phyloP scores from a whole-genome alignment of 2,797 vertebrate species.

The Crenuchus spilurus region DNA sequence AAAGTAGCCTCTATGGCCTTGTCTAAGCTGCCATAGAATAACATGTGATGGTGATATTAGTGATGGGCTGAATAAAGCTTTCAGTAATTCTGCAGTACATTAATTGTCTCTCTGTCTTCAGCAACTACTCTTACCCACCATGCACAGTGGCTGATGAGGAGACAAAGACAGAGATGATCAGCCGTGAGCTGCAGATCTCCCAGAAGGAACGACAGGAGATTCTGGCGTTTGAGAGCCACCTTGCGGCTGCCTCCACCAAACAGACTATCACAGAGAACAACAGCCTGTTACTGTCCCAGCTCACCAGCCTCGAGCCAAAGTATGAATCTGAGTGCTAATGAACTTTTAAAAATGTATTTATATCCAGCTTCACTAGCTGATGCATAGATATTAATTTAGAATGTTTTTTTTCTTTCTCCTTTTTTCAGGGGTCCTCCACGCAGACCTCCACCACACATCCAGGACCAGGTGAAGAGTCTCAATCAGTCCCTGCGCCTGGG shows the following conservation, averaged over 20 bases:
- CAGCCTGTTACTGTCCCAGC: slow-evolving; percentile 93
- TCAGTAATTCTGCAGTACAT: too few relatives aligned
- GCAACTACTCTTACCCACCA: slow-evolving; percentile 94
- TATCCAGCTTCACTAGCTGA: too few relatives aligned
- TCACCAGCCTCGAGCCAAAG: slow-evolving; percentile 97
- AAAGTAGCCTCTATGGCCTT: too few relatives aligned
- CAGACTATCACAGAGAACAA: slow-evolving; percentile 98
- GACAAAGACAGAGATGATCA: slow-evolving; percentile 93
- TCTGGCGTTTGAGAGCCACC: slow-evolving; percentile 94
- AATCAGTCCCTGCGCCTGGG: slow-evolving; percentile 95
- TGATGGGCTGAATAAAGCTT: too few relatives aligned
- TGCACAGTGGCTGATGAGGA: slow-evolving; percentile 96
- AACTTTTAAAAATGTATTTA: too few relatives aligned
- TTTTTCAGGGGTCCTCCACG: slow-evolving; percentile 89
- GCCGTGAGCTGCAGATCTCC: slow-evolving; percentile 91
- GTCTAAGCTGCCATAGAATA: too few relatives aligned
- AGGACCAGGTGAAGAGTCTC: slow-evolving; percentile 93
- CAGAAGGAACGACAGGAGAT: slow-evolving; percentile 98
- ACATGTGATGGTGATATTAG: too few relatives aligned
- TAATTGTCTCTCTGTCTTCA: slow-evolving; percentile 54
- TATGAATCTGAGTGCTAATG: too few relatives aligned
- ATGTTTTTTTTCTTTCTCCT: slow-evolving; percentile 16
- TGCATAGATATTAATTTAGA: not conserved
- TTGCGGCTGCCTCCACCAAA: slow-evolving; percentile 96
- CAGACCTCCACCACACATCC: slow-evolving; percentile 88